phyloP scores from a whole-genome alignment of 2,113 vertebrate species.

The Spea multiplicata region DNA sequence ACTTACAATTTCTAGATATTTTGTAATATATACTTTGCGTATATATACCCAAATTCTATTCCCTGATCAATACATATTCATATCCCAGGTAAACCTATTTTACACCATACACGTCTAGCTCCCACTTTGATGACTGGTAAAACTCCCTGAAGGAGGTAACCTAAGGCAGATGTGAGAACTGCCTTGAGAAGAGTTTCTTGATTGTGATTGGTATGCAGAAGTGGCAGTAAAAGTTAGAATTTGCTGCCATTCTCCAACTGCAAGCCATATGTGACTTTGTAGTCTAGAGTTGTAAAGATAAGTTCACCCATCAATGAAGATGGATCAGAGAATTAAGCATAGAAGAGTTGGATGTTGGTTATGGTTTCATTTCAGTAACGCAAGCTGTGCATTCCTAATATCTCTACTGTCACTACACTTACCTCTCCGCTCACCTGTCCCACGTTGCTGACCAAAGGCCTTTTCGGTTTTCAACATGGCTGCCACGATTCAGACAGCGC shows the following conservation, averaged over 20 bases:
- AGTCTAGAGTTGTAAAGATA: background rate
- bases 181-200: constrained; percentile 8
- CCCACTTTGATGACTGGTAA: constrained; percentile 81
- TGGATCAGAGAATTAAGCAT: background rate
- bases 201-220: background rate
- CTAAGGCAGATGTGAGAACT: constrained; percentile 80
- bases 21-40: too few species aligned
- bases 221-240: background rate
- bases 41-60: background rate
- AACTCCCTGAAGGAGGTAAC: constrained; percentile 85
- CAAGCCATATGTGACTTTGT: background rate
- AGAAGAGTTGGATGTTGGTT: constrained; percentile 3
- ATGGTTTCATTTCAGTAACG: too few species aligned
- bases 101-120: background rate
- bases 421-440: too few species aligned
- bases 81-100: background rate
- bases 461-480: too few species aligned
- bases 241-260: background rate
- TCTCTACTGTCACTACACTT: too few species aligned
- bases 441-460: too few species aligned
- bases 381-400: too few species aligned
- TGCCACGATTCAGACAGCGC: too few species aligned
- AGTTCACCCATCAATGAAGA: background rate
- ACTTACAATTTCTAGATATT: too few species aligned
- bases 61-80: background rate